These are phyloP conservation scores for Limonius californicus DNA, from an alignment of 1,140 invertebrate species.

Conservation along the genomic window DNA sequence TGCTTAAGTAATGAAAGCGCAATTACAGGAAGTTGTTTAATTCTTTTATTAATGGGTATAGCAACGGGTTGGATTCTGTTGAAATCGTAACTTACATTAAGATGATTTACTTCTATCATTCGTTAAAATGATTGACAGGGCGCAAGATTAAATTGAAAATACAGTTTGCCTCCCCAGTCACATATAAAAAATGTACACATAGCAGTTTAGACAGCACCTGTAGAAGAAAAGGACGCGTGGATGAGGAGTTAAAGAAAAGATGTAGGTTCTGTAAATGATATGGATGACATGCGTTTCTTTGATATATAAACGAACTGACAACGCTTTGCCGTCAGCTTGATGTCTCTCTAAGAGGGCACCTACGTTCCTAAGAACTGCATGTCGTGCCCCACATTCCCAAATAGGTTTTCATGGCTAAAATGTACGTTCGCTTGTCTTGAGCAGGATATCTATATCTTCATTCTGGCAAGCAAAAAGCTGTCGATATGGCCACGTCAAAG, in stretches of 20 bases:
- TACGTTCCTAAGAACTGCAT: not conserved
- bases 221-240: not conserved
- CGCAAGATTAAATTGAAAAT: too few relatives aligned
- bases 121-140: not conserved
- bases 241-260: not conserved
- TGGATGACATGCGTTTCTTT: constrained; percentile 4
- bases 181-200: not conserved
- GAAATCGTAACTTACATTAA: not conserved
- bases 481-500: too few relatives aligned
- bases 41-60: too few relatives aligned
- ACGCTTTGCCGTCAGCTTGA: constrained; percentile 6
- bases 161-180: not conserved
- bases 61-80: not conserved
- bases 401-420: too few relatives aligned
- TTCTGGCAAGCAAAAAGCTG: too few relatives aligned
- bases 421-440: too few relatives aligned
- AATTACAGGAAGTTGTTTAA: too few relatives aligned
- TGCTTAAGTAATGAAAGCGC: too few relatives aligned
- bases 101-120: not conserved
- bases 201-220: not conserved
- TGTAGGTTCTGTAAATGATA: constrained; percentile 2
- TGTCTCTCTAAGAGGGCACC: not conserved
- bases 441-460: too few relatives aligned
- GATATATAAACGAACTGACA: constrained; percentile 7
- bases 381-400: too few relatives aligned